These are phyloP conservation scores for Podocnemis expansa DNA, from an alignment of 2,113 vertebrate species.

Conservation along the genomic window DNA sequence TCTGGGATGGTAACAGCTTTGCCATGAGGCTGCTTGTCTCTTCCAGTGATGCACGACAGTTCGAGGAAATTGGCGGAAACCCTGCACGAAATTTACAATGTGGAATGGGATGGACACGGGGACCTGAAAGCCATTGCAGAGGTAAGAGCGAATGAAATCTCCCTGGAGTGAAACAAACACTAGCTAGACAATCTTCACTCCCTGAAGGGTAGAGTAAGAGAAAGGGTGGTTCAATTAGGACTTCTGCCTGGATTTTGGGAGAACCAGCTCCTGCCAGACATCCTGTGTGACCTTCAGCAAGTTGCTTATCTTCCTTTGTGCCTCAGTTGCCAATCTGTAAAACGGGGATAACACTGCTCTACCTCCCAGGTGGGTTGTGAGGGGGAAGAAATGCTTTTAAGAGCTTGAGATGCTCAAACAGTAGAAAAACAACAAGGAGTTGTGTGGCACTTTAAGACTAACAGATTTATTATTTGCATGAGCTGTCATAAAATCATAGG, in stretches of 20 bases:
- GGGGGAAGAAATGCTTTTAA: not conserved
- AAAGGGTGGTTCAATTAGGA: not conserved
- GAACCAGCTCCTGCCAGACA: not conserved
- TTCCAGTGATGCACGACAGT: conserved; percentile 92
- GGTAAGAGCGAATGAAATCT: conserved; percentile 73
- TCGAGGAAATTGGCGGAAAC: conserved; percentile 89
- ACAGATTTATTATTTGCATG: too few species aligned
- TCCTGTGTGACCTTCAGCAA: not conserved
- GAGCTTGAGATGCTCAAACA: not conserved
- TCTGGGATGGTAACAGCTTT: not conserved
- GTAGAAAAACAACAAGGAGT: too few species aligned
- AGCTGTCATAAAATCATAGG: too few species aligned
- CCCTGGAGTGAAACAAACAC: not conserved
- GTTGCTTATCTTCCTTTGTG: not conserved
- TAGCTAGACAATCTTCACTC: too few species aligned
- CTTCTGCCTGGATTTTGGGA: not conserved
- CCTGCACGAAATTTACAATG: conserved; percentile 87
- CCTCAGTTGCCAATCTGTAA: not conserved
- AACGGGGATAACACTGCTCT: not conserved
- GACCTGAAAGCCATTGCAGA: conserved; percentile 86
- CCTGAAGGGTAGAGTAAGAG: not conserved
- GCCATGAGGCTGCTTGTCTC: not conserved
- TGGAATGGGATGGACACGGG: conserved; percentile 85
- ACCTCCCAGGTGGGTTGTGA: not conserved
- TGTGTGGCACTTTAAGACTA: too few species aligned